Conservation (phyloP, 2,888 invertebrate genomes). For the Heliconius cydno region DNA sequence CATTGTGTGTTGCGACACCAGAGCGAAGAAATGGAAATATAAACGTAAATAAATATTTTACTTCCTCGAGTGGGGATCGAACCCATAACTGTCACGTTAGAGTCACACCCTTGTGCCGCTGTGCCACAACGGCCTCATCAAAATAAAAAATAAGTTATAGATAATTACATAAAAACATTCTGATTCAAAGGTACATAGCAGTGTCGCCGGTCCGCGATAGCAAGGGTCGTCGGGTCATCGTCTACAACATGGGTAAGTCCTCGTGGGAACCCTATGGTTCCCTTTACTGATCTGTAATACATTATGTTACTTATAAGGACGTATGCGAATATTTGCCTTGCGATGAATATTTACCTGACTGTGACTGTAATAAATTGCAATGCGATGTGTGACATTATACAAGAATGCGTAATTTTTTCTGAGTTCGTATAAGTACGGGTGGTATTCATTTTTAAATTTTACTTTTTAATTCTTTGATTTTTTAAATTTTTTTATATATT, state of each 20-base stretch:
- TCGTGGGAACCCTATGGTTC: no score
- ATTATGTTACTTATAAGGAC: slow-evolving; percentile 27
- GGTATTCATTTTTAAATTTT: not conserved
- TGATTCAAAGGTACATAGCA: slow-evolving; percentile 85
- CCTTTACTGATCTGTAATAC: slow-evolving; percentile 4
- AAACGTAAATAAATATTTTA: no score
- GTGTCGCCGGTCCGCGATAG: slow-evolving; percentile 89
- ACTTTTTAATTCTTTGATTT: not conserved
- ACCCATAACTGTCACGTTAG: no score
- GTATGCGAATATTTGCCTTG: slow-evolving; percentile 34
- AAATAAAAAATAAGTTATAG: not conserved
- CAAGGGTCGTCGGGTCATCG: slow-evolving; percentile 88
- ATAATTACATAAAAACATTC: slow-evolving; percentile 38
- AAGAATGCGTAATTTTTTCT: not conserved
- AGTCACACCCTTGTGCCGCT: no score
- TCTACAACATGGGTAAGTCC: slow-evolving; percentile 84
- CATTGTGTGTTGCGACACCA: no score
- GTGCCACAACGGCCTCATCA: not conserved
- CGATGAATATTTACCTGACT: no score
- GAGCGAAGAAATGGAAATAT: no score
- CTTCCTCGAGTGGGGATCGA: no score
- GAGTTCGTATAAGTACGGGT: not conserved
- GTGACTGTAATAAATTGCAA: slow-evolving; percentile 22
- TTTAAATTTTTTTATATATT: not conserved
- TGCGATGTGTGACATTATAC: slow-evolving; percentile 28